Base-by-base conservation (phyloP, 2,797 vertebrate species). In the Premnoplex brunnescens region DNA sequence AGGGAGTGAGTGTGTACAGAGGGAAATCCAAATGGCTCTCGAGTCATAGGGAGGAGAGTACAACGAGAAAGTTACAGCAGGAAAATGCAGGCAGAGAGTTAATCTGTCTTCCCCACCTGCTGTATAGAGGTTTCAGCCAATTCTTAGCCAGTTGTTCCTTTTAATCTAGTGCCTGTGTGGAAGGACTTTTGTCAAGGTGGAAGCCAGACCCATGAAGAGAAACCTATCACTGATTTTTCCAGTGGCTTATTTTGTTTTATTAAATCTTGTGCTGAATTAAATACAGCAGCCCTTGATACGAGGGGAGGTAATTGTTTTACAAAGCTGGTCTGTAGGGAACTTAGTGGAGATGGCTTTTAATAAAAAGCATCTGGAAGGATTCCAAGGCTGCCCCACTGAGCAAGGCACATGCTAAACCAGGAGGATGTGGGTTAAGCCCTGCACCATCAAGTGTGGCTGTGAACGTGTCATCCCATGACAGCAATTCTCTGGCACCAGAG, bases 161-260 rank as follows among this genome's bases (percentile, higher is more conserved):
- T 49, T 34, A 9, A 37, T 21, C 32, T 60, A 0, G 58, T 66
- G 30, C 6, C 15, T 74, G 9, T 26, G 24, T 1, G 1, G 14
- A 15, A 91, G 24, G 16, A 7, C 39, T 64, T 76, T 55, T 66
- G 46, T 69, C 48, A 67, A 58, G 19, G 32, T 68, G 44, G 41
- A 59, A 72, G 44, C 56, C 44, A 79, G 58, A 39, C 7, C 18
- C 19, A 3, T 2, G 4, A 66, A 34, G 43, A 85, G 15, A 56
- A 81, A 60, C 30, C 12, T 68, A 16, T 20, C 28, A 23, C 41
- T 59, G 30, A 34, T 75, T 82, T 81, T 56, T 73, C 23, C 79
- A 49, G n/a, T 30, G 28, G 2, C 66, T 85, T 66, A 6, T n/a
- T 86, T 66, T 41, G 24, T n/a, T 48, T 56, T 26, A n/a, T 41